A percentile compares a stretch with the other conserved stretches of the same genome.
phyloP scores from a whole-genome alignment of 2,797 vertebrate genomes.

The Australoheros facetus region DNA sequence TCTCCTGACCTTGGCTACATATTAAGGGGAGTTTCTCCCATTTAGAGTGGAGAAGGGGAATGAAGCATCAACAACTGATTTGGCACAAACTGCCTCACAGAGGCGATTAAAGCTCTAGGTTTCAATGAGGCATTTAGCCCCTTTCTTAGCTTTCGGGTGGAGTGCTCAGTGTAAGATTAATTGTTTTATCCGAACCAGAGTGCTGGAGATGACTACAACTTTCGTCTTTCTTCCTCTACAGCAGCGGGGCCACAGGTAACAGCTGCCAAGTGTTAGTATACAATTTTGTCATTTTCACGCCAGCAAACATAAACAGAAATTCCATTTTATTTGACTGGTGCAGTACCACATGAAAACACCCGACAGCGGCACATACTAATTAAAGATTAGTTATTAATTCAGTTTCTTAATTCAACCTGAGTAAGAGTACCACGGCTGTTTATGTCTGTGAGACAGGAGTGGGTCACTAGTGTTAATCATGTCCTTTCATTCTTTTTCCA shows the following conservation, averaged over 20 bases:
- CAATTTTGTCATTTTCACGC: neutral
- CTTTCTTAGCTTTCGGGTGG: slow-evolving; percentile 32
- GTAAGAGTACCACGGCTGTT: slow-evolving; percentile 15
- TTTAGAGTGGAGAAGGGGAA: slow-evolving; percentile 48
- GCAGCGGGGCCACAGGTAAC: neutral
- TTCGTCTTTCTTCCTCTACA: slow-evolving; percentile 9
- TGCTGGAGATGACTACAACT: slow-evolving; percentile 11
- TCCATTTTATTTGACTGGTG: neutral
- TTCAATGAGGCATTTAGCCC: slow-evolving; percentile 55
- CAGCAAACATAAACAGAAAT: neutral
- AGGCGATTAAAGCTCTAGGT: slow-evolving; percentile 57
- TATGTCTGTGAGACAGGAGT: slow-evolving; percentile 28
- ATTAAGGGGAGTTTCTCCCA: slow-evolving; percentile 54
- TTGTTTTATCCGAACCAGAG: slow-evolving; percentile 34
- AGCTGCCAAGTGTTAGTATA: neutral
- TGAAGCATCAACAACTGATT: slow-evolving; percentile 65
- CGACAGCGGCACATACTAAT: neutral
- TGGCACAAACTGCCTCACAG: slow-evolving; percentile 54
- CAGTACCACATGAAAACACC: neutral
- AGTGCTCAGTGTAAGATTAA: slow-evolving; percentile 47
- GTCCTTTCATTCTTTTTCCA: slow-evolving; percentile 56
- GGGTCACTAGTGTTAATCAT: slow-evolving; percentile 65
- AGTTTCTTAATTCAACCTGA: neutral
- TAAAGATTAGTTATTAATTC: slow-evolving; percentile 3
- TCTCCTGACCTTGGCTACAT: slow-evolving; percentile 70